Base-by-base conservation (phyloP, 2,113 vertebrate genomes). In the Bucco capensis region DNA sequence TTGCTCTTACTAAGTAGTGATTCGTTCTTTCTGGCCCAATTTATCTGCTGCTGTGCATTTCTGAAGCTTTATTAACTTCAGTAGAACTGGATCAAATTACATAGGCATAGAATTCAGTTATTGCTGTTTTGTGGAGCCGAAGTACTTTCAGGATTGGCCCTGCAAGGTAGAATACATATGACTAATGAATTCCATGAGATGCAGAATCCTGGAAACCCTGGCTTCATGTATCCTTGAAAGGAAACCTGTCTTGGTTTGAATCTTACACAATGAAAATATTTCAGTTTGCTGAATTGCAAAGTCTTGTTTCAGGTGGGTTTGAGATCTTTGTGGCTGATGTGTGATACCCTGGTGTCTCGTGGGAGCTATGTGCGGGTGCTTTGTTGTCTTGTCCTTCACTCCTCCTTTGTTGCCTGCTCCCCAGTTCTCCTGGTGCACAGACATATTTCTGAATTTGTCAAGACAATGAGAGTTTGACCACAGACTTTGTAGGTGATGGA, bases 311-410 rank as follows among this genome's bases (percentile, higher is more conserved):
- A 25, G 51, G 6, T 28, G 50, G 31, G 27, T 27, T 23, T 37
- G 65, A 74, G n/a, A 12, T 47, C 19, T n/a, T 25, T 6, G 16
- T 62, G 78, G 33, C 46, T 57, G 35, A 10, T 31, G 38, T 17
- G 31, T 67, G 14, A 42, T 4, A 1, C 8, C 5, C 10, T 28
- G 10, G 8, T 38, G 28, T 21, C 74, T 15, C 2, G 0, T 2
- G 5, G 35, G 58, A 83, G 9, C 35, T 1, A 1, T 14, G 21
- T 0, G 1, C 0, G 0, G 27, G 9, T 38, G 30, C 10, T 53
- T 23, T 76, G 13, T 57, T 56, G 33, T 23, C 27, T 35, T 2
- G 0, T 50, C n/a, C 56, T 67, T 54, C 51, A 12, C 38, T 78
- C 5, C 31, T 80, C 14, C 51, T 30, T 10, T 16, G 18, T 53